phyloP scores from a whole-genome alignment of 2,113 vertebrate genomes.

The Pachycephala philippinensis region DNA sequence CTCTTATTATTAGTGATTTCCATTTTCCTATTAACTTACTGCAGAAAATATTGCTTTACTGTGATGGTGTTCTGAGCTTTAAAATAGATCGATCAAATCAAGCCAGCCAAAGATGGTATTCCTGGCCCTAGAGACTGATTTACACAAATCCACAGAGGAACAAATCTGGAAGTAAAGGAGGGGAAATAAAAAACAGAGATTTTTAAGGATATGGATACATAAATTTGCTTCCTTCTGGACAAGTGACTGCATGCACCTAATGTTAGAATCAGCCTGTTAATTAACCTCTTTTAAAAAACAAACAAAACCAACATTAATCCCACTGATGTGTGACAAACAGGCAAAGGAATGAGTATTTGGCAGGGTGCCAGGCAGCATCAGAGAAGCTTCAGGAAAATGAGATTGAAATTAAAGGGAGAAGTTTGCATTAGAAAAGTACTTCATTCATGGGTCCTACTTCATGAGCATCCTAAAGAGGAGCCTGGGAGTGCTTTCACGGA shows the following conservation, averaged over 20 bases:
- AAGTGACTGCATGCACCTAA: background rate
- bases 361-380: background rate
- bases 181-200: background rate
- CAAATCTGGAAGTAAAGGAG: background rate
- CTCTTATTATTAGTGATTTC: slow-evolving; percentile 29
- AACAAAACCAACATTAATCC: background rate
- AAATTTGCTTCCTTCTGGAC: background rate
- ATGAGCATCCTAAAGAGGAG: background rate
- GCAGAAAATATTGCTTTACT: slow-evolving; percentile 6
- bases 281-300: background rate
- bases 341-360: background rate
- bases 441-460: background rate
- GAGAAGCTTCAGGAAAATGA: background rate
- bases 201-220: background rate
- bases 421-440: background rate
- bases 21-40: slow-evolving; percentile 19
- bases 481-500: background rate
- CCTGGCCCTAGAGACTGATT: background rate
- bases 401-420: background rate
- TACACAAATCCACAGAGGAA: background rate
- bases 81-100: background rate
- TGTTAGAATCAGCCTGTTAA: slow-evolving; percentile 26
- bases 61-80: background rate
- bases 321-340: background rate
- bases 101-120: background rate